Evolutionary conservation across 1,140 invertebrate genomes (phyloP), one percentile per base, ranked within the genome.

Genomic region (Tribolium castaneum): DNA sequence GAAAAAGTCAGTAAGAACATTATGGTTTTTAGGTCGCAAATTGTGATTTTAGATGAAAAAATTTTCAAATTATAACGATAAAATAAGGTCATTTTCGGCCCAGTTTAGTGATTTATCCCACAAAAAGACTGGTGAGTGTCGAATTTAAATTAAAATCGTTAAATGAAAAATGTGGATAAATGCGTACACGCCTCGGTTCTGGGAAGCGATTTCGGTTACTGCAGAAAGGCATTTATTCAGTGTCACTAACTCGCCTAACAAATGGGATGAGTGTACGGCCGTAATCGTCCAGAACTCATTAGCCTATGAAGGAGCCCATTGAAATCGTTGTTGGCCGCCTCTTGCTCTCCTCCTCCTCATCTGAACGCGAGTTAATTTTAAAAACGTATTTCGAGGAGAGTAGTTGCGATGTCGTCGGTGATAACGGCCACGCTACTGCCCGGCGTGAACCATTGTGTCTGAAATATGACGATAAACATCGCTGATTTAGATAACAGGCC

Each of bases 41-140:
- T n/a, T n/a, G n/a, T n/a, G n/a, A n/a, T n/a, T n/a, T n/a, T n/a
- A n/a, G n/a, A n/a, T n/a, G n/a, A n/a, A n/a, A n/a, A n/a, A n/a
- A n/a, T n/a, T n/a, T n/a, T n/a, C n/a, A n/a, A n/a, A n/a, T n/a
- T n/a, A n/a, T n/a, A n/a, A n/a, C n/a, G n/a, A n/a, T n/a, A n/a
- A n/a, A n/a, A n/a, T n/a, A n/a, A n/a, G n/a, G n/a, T n/a, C n/a
- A n/a, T n/a, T n/a, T n/a, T n/a, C n/a, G n/a, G n/a, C n/a, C n/a
- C n/a, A n/a, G n/a, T n/a, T n/a, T n/a, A n/a, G n/a, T n/a, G n/a
- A n/a, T n/a, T n/a, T n/a, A n/a, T n/a, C 96, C 96, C 83, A 98
- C 98, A 90, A 92, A 96, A 92, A 93, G 97, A 93, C 92, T 98
- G 93, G 51, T 9, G 16, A 19, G 16, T 19, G 16, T 75, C 59